Conservation (phyloP, 2,888 invertebrate genomes). For the Ypsolopha scabrella region DNA sequence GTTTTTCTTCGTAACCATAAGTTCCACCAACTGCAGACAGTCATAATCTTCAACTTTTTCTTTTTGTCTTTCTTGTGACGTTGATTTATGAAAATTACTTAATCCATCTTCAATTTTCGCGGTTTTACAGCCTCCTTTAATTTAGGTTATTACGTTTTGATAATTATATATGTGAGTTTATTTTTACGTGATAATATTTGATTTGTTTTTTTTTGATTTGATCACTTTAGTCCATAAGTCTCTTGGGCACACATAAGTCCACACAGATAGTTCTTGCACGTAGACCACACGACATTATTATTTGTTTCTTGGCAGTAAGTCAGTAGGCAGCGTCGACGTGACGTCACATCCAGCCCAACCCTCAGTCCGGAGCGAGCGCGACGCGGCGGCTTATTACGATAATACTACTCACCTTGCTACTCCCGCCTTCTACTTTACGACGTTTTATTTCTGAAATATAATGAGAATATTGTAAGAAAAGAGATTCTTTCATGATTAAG, state of each 20-base stretch:
- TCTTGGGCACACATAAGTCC: neutral
- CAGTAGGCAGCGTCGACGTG: constrained; percentile 6
- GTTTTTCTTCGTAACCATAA: no score
- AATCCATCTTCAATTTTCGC: no score
- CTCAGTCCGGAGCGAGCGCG: constrained; percentile 65
- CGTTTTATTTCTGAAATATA: constrained; percentile 79
- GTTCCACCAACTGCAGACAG: no score
- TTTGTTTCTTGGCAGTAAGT: neutral
- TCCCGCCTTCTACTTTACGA: constrained; percentile 83
- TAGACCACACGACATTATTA: neutral
- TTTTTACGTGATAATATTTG: neutral
- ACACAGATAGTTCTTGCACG: neutral
- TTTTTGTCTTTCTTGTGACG: no score
- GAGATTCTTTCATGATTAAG: no score
- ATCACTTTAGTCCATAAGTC: neutral
- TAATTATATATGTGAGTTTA: neutral
- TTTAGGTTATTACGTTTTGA: constrained; percentile 13
- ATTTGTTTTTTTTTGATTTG: neutral
- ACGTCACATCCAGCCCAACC: constrained; percentile 68
- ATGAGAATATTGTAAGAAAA: no score
- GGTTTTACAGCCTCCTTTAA: neutral
- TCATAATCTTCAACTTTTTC: no score
- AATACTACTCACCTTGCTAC: constrained; percentile 86
- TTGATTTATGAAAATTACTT: no score
- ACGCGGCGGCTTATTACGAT: constrained; percentile 47